These are phyloP conservation scores for Hoplostethus mediterraneus DNA, from an alignment of 2,797 vertebrate species.

Conservation along the genomic window DNA sequence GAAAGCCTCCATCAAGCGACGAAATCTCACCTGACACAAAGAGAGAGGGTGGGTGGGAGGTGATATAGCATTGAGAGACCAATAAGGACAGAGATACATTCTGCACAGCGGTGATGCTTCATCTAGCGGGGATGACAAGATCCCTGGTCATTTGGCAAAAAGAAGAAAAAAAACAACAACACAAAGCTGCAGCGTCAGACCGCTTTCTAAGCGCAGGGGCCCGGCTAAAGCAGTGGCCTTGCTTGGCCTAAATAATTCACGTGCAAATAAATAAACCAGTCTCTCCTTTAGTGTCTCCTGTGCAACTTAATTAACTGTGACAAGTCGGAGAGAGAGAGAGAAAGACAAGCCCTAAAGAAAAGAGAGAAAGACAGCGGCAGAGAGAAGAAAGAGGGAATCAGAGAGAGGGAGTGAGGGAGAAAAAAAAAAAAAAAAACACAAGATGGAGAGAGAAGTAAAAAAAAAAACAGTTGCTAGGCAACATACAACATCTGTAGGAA, in stretches of 20 bases:
- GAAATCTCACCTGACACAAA: conserved; percentile 82
- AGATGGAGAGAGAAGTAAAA: conserved; percentile 66
- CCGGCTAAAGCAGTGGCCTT: conserved; percentile 62
- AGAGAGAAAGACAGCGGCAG: conserved; percentile 60
- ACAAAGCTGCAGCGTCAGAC: conserved; percentile 65
- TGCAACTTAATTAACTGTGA: conserved; percentile 84
- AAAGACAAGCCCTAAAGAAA: neutral
- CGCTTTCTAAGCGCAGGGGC: conserved; percentile 61
- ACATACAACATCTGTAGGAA: conserved; percentile 87
- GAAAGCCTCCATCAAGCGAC: conserved; percentile 72
- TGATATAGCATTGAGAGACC: conserved; percentile 36
- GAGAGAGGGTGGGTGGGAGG: conserved; percentile 46
- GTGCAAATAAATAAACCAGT: conserved; percentile 83
- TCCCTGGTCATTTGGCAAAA: conserved; percentile 56
- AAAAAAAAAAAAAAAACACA: conserved; percentile 37
- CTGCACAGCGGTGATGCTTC: conserved; percentile 39
- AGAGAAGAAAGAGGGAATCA: conserved; percentile 64
- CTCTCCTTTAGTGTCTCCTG: conserved; percentile 74
- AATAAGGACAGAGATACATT: conserved; percentile 50
- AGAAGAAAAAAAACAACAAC: too few species aligned
- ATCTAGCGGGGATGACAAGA: conserved; percentile 48
- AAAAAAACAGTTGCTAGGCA: conserved; percentile 87
- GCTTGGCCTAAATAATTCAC: conserved; percentile 83
- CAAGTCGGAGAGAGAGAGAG: conserved; percentile 59
- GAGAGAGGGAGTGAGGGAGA: conserved; percentile 47